phyloP scores from a whole-genome alignment of 2,113 vertebrate species.

The Percina caprodes region DNA sequence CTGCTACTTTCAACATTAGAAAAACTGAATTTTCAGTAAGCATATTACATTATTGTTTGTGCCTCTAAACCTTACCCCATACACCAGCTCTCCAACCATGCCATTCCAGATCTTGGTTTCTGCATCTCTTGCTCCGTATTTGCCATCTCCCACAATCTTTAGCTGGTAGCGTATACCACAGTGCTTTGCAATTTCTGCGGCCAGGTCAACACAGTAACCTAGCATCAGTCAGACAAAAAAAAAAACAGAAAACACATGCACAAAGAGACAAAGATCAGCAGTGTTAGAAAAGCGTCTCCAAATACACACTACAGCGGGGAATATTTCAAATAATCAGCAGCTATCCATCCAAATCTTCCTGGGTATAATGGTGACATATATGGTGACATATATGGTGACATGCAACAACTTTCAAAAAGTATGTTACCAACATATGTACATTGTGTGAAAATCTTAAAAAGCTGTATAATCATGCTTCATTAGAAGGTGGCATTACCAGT shows the following conservation, averaged over 20 bases:
- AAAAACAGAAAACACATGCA: too few species aligned
- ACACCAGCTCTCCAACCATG: slow-evolving; percentile 99
- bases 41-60: neutral
- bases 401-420: neutral
- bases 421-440: neutral
- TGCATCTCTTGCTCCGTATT: slow-evolving; percentile 97
- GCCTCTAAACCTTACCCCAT: slow-evolving; percentile 84
- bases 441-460: neutral
- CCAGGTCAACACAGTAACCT: slow-evolving; percentile 98
- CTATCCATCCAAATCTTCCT: neutral
- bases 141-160: slow-evolving; percentile 96
- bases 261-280: neutral
- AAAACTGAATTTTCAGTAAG: neutral
- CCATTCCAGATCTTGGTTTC: slow-evolving; percentile 99
- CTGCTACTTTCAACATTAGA: neutral
- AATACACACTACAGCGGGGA: neutral
- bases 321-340: neutral
- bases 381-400: neutral
- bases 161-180: slow-evolving; percentile 98
- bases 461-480: neutral
- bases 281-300: neutral
- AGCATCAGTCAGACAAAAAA: slow-evolving; percentile 80
- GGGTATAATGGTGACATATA: neutral
- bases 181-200: slow-evolving; percentile 96
- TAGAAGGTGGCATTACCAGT: neutral